phyloP scores from a whole-genome alignment of 2,797 vertebrate genomes.

The Garrulus glandarius region DNA sequence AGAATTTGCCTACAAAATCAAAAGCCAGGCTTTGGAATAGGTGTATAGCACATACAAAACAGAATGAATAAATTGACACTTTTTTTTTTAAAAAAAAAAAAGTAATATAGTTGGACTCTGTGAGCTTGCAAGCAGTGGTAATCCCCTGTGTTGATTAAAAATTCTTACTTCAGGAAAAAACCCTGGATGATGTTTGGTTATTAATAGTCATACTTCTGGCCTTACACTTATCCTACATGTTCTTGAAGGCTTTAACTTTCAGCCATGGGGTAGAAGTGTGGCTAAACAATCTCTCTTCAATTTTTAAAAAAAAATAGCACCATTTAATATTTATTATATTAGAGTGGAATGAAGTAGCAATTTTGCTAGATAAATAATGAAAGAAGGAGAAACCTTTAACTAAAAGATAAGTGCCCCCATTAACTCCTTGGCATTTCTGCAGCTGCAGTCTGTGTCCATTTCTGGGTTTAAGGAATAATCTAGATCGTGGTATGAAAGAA shows the following conservation, averaged over 20 bases:
- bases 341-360: not conserved
- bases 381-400: not conserved
- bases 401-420: not conserved
- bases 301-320: not conserved
- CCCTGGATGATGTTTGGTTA: not conserved
- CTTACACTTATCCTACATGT: not conserved
- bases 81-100: not conserved
- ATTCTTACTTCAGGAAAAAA: not conserved
- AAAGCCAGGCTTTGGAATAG: not conserved
- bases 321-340: not conserved
- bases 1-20: not conserved
- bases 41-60: rapidly evolving
- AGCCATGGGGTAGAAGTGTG: not conserved
- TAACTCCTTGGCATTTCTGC: not conserved
- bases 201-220: not conserved
- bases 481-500: not conserved
- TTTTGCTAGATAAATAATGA: not conserved
- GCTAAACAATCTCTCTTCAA: not conserved
- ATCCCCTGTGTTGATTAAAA: not conserved
- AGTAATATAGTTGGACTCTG: not conserved
- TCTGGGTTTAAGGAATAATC: not conserved
- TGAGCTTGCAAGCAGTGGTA: not conserved
- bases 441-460: not conserved
- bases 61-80: not conserved
- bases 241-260: not conserved